Percentiles rank a stretch among this genome's conserved stretches.
Evolutionary conservation across 2,797 vertebrate species (phyloP).

Genomic region (Glossophaga mutica): DNA sequence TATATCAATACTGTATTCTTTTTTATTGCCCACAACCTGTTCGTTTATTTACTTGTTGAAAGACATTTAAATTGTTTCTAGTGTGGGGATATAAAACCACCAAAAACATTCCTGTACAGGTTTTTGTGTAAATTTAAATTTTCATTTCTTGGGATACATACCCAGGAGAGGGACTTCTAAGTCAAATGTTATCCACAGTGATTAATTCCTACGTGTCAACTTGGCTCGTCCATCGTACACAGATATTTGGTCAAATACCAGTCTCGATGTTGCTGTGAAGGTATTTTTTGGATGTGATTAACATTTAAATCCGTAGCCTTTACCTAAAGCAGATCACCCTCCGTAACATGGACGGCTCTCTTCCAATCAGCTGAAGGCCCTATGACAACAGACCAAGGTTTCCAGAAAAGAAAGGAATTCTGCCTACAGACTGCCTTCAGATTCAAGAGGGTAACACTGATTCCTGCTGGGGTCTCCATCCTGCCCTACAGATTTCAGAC

Average conservation of each 20-base stretch:
- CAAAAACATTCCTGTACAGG: neutral
- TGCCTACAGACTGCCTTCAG: neutral
- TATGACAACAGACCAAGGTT: neutral
- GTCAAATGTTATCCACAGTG: neutral
- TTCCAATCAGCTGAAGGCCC: neutral
- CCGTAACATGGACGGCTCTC: neutral
- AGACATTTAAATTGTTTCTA: neutral
- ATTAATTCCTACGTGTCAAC: neutral
- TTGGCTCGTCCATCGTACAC: neutral
- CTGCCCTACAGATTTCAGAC: neutral
- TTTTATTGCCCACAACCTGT: neutral
- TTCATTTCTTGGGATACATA: neutral
- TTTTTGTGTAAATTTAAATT: neutral
- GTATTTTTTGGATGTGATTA: neutral
- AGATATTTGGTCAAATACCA: neutral
- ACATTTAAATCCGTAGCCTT: neutral
- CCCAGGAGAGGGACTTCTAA: neutral
- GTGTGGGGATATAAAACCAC: neutral
- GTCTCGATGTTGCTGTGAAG: neutral
- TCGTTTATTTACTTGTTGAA: neutral
- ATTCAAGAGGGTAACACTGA: neutral
- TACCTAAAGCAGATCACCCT: neutral
- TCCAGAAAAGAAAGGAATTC: neutral
- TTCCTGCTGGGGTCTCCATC: neutral
- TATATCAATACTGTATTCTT: neutral